phyloP scores from a whole-genome alignment of 2,113 vertebrate species.

The Pelecanoides urinatrix region DNA sequence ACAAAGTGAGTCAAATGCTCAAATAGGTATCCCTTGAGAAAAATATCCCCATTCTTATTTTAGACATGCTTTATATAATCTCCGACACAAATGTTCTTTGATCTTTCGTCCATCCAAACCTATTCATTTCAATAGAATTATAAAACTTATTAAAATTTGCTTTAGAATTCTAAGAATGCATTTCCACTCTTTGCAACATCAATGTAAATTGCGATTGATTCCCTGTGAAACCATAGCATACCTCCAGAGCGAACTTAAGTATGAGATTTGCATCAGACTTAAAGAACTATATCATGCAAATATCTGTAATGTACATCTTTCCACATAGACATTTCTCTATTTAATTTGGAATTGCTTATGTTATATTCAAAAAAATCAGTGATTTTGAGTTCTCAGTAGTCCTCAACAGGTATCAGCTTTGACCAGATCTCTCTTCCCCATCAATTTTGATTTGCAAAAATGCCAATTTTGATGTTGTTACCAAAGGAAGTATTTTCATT shows the following conservation, averaged over 20 bases:
- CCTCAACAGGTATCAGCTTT: background rate
- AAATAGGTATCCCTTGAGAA: background rate
- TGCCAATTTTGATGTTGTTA: background rate
- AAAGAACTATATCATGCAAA: background rate
- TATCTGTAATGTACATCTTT: background rate
- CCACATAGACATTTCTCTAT: background rate
- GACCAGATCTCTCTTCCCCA: background rate
- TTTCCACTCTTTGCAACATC: background rate
- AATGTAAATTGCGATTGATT: background rate
- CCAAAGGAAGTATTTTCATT: background rate
- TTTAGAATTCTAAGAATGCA: background rate
- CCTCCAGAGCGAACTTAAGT: background rate
- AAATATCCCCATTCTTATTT: background rate
- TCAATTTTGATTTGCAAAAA: background rate
- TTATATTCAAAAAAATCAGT: background rate
- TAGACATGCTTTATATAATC: background rate
- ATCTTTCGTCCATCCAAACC: background rate
- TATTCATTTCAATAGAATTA: background rate
- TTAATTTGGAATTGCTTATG: background rate
- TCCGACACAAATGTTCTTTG: background rate
- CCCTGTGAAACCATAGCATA: background rate
- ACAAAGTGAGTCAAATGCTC: background rate
- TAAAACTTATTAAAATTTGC: background rate
- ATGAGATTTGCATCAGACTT: background rate
- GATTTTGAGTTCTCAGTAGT: background rate